Conservation (phyloP, 2,113 vertebrate species). For the Amazona vittata region DNA sequence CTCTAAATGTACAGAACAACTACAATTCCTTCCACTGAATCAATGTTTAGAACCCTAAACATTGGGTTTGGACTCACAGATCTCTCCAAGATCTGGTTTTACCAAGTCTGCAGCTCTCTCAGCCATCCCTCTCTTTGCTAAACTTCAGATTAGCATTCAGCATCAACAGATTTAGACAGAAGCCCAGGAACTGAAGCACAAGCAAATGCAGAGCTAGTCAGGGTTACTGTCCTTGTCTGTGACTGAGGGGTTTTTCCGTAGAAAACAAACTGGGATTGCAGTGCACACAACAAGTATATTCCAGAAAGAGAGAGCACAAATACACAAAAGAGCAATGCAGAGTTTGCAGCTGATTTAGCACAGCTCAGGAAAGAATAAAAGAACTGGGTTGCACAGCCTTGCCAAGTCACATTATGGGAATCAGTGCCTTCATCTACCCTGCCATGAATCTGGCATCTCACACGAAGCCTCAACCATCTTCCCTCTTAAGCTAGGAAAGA, state of each 20-base stretch:
- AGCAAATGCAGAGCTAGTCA: background rate
- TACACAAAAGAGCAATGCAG: background rate
- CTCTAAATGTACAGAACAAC: background rate
- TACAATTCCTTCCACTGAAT: background rate
- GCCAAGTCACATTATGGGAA: constrained; percentile 21
- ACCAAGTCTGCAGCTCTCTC: background rate
- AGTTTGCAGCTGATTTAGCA: constrained; percentile 51
- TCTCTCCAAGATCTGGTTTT: background rate
- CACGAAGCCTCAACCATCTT: background rate
- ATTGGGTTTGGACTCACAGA: background rate
- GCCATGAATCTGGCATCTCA: background rate
- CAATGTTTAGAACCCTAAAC: accelerated
- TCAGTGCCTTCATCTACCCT: background rate
- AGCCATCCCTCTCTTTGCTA: background rate
- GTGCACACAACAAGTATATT: background rate
- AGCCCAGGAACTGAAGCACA: background rate
- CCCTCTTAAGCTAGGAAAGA: background rate
- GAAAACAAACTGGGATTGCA: background rate
- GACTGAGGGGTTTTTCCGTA: background rate
- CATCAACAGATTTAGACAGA: accelerated
- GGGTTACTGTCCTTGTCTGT: accelerated
- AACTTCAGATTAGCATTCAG: background rate
- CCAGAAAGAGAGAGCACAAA: background rate
- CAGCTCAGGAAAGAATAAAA: background rate
- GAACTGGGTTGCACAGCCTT: background rate